A percentile compares a stretch with the other conserved stretches of the same genome.
Evolutionary conservation across 2,888 invertebrate genomes (phyloP).

Genomic region (Pandemis corylana): DNA sequence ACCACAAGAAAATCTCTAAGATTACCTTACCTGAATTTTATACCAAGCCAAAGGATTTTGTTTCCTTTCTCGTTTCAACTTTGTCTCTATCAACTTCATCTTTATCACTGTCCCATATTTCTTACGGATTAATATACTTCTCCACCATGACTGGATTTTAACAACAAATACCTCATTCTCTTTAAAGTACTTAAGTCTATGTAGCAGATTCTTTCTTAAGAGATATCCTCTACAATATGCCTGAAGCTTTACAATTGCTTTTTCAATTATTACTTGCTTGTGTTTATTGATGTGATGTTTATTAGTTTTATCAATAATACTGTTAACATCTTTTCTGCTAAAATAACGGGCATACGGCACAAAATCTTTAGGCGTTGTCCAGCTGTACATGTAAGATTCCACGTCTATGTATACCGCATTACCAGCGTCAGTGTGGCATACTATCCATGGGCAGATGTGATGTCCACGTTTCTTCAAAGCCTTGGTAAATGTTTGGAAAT

Average conservation of each 20-base stretch:
- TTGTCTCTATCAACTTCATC: constrained; percentile 72
- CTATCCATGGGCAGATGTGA: constrained; percentile 80
- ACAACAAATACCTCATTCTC: constrained; percentile 73
- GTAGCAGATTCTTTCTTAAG: constrained; percentile 75
- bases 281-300: constrained; percentile 74
- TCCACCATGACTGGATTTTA: constrained; percentile 87
- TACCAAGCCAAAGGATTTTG: constrained; percentile 80
- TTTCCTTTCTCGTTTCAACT: constrained; percentile 67
- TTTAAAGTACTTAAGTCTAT: constrained; percentile 71
- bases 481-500: constrained; percentile 80
- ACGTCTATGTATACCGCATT: constrained; percentile 83
- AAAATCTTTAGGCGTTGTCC: constrained; percentile 82
- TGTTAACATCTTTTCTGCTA: constrained; percentile 73
- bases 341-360: constrained; percentile 78
- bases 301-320: constrained; percentile 75
- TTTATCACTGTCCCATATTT: constrained; percentile 75
- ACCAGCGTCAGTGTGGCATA: constrained; percentile 79
- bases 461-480: constrained; percentile 75
- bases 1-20: neutral
- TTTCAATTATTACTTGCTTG: constrained; percentile 71
- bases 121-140: constrained; percentile 75
- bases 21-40: constrained; percentile 81
- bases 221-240: constrained; percentile 86
- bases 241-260: constrained; percentile 83
- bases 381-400: constrained; percentile 79